These are phyloP conservation scores for Synanceia verrucosa DNA, from an alignment of 2,797 vertebrate genomes.

Conservation along the genomic window DNA sequence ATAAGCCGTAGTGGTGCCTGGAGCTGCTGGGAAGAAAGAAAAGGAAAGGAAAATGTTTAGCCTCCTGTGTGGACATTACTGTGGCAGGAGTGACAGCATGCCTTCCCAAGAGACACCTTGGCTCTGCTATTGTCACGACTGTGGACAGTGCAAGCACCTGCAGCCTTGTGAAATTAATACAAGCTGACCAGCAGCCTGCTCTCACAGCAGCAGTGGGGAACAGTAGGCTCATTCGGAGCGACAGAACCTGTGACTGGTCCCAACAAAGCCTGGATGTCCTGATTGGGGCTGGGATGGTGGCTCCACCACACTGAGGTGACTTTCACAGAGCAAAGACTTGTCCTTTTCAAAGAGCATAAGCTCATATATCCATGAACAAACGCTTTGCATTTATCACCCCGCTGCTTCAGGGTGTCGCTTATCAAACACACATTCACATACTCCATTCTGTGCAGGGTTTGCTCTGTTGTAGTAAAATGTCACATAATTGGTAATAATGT, in stretches of 20 bases:
- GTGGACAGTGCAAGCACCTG: slow-evolving; percentile 43
- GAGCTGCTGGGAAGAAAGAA: slow-evolving; percentile 30
- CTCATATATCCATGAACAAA: neutral
- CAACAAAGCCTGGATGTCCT: slow-evolving; percentile 32
- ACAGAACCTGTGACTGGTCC: slow-evolving; percentile 60
- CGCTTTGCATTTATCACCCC: neutral
- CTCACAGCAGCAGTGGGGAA: slow-evolving; percentile 29
- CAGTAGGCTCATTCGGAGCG: slow-evolving; percentile 46
- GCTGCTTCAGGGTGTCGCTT: neutral
- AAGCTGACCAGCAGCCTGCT: slow-evolving; percentile 62
- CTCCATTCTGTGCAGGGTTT: slow-evolving; percentile 37
- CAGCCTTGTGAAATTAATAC: slow-evolving; percentile 63
- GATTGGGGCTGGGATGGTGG: slow-evolving; percentile 4
- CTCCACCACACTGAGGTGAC: slow-evolving; percentile 57
- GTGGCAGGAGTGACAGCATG: slow-evolving; percentile 57
- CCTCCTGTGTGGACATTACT: slow-evolving; percentile 46
- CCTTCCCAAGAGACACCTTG: slow-evolving; percentile 58
- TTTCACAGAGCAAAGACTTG: slow-evolving; percentile 33
- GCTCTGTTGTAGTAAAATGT: slow-evolving; percentile 25
- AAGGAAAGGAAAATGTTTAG: slow-evolving; percentile 16
- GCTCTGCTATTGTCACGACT: slow-evolving; percentile 61
- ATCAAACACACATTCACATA: neutral
- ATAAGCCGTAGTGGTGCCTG: slow-evolving; percentile 20
- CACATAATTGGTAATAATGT: slow-evolving; percentile 59
- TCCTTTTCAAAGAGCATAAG: neutral